These are phyloP conservation scores for Drosophila infuscata DNA, from an alignment of 2,888 invertebrate species.

Conservation along the genomic window DNA sequence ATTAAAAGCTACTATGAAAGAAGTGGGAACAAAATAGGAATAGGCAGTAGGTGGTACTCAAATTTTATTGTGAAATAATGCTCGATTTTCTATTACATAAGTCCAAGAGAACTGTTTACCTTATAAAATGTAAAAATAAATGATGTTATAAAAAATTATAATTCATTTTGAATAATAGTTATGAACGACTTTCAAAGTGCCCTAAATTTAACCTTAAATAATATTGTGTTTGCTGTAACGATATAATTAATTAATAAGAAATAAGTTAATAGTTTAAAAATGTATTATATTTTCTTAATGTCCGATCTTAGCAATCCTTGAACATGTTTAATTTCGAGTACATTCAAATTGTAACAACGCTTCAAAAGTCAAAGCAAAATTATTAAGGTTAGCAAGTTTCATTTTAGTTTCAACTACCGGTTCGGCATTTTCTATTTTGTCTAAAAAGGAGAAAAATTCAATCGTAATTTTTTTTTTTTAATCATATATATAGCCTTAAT, in stretches of 20 bases:
- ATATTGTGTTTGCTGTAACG: background rate
- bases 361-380: conserved; percentile 48
- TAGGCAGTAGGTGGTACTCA: background rate
- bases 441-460: conserved; percentile 25
- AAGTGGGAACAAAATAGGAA: background rate
- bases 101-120: background rate
- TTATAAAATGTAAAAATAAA: background rate
- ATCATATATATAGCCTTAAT: background rate
- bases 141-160: fast-evolving
- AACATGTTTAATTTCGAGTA: background rate
- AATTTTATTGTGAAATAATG: background rate
- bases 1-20: no score
- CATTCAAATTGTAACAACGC: conserved; percentile 22
- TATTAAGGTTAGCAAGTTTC: conserved; percentile 38
- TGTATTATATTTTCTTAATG: background rate
- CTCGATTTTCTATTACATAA: background rate
- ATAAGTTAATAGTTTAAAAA: background rate
- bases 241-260: background rate
- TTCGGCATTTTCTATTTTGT: conserved; percentile 34
- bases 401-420: conserved; percentile 35
- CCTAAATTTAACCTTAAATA: background rate
- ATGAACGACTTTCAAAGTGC: background rate
- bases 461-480: conserved; percentile 6
- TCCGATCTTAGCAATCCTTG: conserved; percentile 35
- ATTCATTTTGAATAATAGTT: background rate